A percentile compares a stretch with the other conserved stretches of the same genome.
Conservation (phyloP, 2,797 vertebrate species). For the Enteromius radiatus region DNA sequence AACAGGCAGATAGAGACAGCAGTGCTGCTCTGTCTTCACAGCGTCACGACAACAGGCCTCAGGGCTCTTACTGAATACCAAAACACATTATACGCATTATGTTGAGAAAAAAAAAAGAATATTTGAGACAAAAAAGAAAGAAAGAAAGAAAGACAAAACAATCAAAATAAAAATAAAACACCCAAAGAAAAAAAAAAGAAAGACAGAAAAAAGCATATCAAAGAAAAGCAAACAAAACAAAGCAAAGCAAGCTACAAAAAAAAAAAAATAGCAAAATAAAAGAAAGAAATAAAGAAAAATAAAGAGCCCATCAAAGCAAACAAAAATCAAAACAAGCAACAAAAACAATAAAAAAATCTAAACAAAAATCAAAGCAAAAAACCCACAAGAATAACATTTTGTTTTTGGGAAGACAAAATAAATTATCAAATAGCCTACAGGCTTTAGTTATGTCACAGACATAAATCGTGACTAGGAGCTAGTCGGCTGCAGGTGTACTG, state of each 20-base stretch:
- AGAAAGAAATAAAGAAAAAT: not conserved
- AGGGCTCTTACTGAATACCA: not conserved
- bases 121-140: not conserved
- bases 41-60: not conserved
- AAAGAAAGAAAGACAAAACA: not conserved
- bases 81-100: not conserved
- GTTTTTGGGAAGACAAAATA: too few relatives aligned
- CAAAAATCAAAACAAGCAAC: not conserved
- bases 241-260: not conserved
- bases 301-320: not conserved
- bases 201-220: not conserved
- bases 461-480: not conserved
- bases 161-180: not conserved
- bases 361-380: not conserved
- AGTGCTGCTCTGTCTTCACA: not conserved
- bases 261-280: not conserved
- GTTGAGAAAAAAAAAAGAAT: not conserved
- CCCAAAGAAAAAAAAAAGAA: too few relatives aligned
- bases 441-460: not conserved
- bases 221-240: not conserved
- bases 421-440: not conserved
- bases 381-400: not conserved
- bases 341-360: not conserved
- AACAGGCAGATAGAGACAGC: slow-evolving; percentile 2
- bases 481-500: not conserved